Percentiles rank a stretch among this genome's conserved stretches.
These are phyloP conservation scores for Parochlus steinenii DNA, from an alignment of 2,888 invertebrate species.

Conservation along the genomic window DNA sequence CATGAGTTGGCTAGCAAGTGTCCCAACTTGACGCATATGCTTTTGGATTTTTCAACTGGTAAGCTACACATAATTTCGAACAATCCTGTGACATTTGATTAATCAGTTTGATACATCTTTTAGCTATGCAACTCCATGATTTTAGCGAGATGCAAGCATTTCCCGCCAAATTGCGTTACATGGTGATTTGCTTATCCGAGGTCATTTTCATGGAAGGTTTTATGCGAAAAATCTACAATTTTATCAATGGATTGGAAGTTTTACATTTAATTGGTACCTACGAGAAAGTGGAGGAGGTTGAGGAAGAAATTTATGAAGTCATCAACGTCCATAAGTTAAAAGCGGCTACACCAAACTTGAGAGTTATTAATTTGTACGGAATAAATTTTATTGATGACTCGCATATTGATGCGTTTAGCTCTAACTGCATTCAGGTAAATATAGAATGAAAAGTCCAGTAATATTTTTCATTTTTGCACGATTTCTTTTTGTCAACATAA, in stretches of 20 bases:
- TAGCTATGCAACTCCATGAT: constrained; percentile 96
- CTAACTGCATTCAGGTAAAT: constrained; percentile 75
- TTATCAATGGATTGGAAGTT: constrained; percentile 94
- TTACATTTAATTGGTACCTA: constrained; percentile 95
- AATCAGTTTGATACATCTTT: constrained; percentile 13
- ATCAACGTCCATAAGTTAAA: constrained; percentile 98
- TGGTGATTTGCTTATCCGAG: constrained; percentile 94
- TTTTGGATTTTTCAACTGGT: constrained; percentile 90
- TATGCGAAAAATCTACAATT: constrained; percentile 98
- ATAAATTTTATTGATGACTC: constrained; percentile 98
- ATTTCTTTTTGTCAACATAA: constrained; percentile 7
- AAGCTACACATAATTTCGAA: constrained; percentile 13
- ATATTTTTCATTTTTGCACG: constrained; percentile 1
- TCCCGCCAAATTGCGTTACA: constrained; percentile 87
- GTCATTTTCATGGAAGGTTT: constrained; percentile 99
- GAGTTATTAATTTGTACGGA: constrained; percentile 95
- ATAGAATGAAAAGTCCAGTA: not conserved
- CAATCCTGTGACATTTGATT: constrained; percentile 1
- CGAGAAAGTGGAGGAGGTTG: constrained; percentile 94
- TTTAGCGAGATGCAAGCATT: constrained; percentile 98
- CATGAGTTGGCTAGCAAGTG: constrained; percentile 95
- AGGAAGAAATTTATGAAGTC: constrained; percentile 98
- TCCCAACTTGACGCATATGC: constrained; percentile 87
- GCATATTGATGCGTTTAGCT: constrained; percentile 95
- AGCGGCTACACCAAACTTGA: constrained; percentile 91